A percentile compares a stretch with the other conserved stretches of the same genome.
phyloP scores from a whole-genome alignment of 2,797 vertebrate species.

The Pogoniulus pusillus region DNA sequence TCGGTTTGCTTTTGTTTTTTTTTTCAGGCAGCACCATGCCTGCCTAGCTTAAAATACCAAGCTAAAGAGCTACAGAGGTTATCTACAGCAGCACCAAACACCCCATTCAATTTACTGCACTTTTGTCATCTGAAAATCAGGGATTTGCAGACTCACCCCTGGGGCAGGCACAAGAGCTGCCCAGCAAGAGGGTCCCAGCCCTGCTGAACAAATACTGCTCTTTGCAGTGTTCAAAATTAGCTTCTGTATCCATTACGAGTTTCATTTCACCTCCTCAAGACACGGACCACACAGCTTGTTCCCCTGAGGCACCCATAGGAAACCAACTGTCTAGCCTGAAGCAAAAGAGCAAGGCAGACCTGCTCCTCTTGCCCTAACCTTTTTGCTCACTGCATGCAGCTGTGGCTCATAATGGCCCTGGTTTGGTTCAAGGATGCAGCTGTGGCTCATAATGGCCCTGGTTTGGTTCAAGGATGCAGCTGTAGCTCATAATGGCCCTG shows the following conservation, averaged over 20 bases:
- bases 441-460: not conserved
- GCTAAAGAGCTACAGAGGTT: not conserved
- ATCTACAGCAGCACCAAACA: not conserved
- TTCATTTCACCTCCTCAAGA: not conserved
- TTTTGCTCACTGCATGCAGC: not conserved
- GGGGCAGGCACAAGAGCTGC: not conserved
- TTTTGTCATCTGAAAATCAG: not conserved
- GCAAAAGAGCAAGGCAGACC: accelerated
- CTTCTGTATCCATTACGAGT: not conserved
- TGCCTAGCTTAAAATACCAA: not conserved
- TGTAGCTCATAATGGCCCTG: too few species aligned
- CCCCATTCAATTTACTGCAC: not conserved
- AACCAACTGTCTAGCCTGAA: not conserved
- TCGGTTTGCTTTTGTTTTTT: too few species aligned
- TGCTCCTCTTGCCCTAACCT: not conserved
- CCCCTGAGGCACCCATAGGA: accelerated
- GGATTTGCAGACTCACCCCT: not conserved
- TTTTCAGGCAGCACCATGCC: not conserved
- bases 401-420: not conserved
- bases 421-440: not conserved
- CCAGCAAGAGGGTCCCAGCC: not conserved
- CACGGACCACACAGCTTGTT: not conserved
- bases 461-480: not conserved
- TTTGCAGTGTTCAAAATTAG: not conserved
- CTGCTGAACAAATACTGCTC: not conserved